These are phyloP conservation scores for Cliona cf. orientalis DNA, from an alignment of 37 sponge, comb jelly and placozoan genomes.

Conservation along the genomic window DNA sequence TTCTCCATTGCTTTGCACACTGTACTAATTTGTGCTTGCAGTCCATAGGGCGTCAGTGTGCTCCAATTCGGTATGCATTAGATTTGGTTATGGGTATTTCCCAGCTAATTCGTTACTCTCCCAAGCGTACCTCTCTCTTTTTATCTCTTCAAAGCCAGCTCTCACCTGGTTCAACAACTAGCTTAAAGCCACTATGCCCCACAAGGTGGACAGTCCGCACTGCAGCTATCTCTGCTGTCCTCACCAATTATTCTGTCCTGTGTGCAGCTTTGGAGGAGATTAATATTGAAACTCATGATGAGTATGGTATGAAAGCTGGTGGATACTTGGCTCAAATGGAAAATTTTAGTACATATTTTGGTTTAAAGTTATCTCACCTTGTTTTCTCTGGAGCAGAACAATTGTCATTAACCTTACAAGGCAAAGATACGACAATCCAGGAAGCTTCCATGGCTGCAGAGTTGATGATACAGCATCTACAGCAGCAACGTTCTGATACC, in stretches of 20 bases:
- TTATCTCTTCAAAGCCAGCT: constrained; percentile 20
- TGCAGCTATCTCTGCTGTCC: constrained; percentile 42
- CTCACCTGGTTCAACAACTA: constrained; percentile 15
- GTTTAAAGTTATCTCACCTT: constrained; percentile 41
- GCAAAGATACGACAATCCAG: constrained; percentile 22
- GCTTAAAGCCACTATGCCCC: constrained; percentile 49
- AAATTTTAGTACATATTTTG: constrained; percentile 45
- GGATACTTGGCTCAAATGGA: constrained; percentile 35
- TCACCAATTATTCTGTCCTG: constrained; percentile 36
- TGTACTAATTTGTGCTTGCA: constrained; percentile 60
- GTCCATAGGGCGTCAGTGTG: constrained; percentile 16
- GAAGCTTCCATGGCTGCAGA: no score
- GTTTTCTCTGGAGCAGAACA: constrained; percentile 51
- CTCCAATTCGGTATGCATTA: constrained; percentile 35
- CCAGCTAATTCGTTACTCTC: constrained; percentile 49
- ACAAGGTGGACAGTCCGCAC: constrained; percentile 73
- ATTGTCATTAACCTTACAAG: constrained; percentile 43
- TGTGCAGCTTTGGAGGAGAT: constrained; percentile 12
- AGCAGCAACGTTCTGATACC: no score
- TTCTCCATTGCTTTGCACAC: constrained; percentile 68
- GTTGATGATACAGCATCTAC: no score
- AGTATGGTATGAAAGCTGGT: constrained; percentile 40
- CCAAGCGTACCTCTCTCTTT: constrained; percentile 44
- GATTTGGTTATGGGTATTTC: constrained; percentile 41
- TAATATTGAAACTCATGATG: constrained; percentile 17